A percentile compares a stretch with the other conserved stretches of the same genome.
Evolutionary conservation across 1,140 invertebrate genomes (phyloP).

Genomic region (Achatina immaculata): DNA sequence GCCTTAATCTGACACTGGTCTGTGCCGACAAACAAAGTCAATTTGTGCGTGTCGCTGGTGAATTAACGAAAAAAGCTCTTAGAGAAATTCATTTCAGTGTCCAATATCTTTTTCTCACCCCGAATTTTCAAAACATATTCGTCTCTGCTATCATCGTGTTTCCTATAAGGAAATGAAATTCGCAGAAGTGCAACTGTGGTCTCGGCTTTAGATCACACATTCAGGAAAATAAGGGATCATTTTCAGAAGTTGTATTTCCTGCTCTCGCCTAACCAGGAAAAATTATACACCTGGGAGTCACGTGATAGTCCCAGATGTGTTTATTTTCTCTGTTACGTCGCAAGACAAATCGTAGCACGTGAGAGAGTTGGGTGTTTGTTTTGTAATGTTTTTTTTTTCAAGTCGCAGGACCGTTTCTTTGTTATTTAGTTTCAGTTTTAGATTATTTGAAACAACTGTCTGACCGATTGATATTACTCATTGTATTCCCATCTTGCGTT

Average conservation of each 20-base stretch:
- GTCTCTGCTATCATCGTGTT: background rate
- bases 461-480: too few species aligned
- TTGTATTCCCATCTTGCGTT: too few species aligned
- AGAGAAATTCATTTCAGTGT: too few species aligned
- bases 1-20: too few species aligned
- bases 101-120: background rate
- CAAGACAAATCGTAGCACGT: background rate
- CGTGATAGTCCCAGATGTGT: background rate
- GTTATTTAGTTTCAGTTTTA: too few species aligned
- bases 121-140: background rate
- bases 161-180: constrained; percentile 2
- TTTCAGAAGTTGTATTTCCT: background rate
- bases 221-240: background rate
- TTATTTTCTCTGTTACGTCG: background rate
- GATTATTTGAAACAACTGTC: too few species aligned
- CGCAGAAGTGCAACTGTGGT: background rate
- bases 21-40: too few species aligned
- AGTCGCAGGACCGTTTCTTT: too few species aligned
- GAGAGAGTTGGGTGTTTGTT: background rate
- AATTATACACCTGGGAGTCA: background rate
- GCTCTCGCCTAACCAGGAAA: background rate
- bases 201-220: background rate
- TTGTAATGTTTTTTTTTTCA: background rate
- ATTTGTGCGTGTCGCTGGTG: too few species aligned
- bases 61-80: too few species aligned